These are phyloP conservation scores for Microcebus griseorufus DNA, from an alignment of 2,113 vertebrate genomes.

Conservation along the genomic window DNA sequence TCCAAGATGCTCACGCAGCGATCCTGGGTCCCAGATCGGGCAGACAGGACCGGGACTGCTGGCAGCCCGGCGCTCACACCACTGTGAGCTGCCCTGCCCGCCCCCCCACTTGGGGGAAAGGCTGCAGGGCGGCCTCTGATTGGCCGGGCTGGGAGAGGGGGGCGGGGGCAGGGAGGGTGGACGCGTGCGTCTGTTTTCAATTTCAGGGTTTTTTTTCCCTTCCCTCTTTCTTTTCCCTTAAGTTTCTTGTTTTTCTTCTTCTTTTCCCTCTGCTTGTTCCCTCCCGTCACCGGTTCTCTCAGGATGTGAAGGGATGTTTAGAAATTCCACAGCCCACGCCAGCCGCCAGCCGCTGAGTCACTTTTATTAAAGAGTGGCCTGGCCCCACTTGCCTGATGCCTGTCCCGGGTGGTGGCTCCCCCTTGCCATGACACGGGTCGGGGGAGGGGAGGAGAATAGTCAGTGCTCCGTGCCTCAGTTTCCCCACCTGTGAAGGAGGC, in stretches of 20 bases:
- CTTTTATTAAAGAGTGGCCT: slow-evolving; percentile 66
- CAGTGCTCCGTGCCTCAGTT: slow-evolving; percentile 36
- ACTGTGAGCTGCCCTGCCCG: slow-evolving; percentile 61
- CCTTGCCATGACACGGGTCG: background rate
- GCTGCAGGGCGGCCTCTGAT: slow-evolving; percentile 71
- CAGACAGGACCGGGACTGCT: slow-evolving; percentile 21
- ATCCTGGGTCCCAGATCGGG: slow-evolving; percentile 47
- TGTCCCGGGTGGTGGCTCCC: background rate
- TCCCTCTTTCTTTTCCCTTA: slow-evolving; percentile 59
- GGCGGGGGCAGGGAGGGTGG: slow-evolving; percentile 57
- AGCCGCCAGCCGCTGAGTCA: slow-evolving; percentile 73
- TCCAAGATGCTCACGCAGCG: slow-evolving; percentile 30
- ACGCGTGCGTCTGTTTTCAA: slow-evolving; percentile 80
- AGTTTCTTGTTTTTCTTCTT: slow-evolving; percentile 81
- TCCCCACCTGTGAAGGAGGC: background rate
- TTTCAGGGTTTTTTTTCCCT: slow-evolving; percentile 51
- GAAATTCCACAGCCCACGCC: slow-evolving; percentile 74
- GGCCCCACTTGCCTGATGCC: slow-evolving; percentile 34
- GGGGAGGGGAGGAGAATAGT: fast-evolving
- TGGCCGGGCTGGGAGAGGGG: slow-evolving; percentile 53
- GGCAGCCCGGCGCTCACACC: slow-evolving; percentile 70
- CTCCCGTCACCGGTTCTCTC: slow-evolving; percentile 62
- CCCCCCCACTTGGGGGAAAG: slow-evolving; percentile 73
- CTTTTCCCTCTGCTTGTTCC: slow-evolving; percentile 55
- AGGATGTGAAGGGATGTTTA: slow-evolving; percentile 79